A percentile compares a stretch with the other conserved stretches of the same genome.
Evolutionary conservation across 1,140 invertebrate species (phyloP).

Genomic region (Microplitis mediator): DNA sequence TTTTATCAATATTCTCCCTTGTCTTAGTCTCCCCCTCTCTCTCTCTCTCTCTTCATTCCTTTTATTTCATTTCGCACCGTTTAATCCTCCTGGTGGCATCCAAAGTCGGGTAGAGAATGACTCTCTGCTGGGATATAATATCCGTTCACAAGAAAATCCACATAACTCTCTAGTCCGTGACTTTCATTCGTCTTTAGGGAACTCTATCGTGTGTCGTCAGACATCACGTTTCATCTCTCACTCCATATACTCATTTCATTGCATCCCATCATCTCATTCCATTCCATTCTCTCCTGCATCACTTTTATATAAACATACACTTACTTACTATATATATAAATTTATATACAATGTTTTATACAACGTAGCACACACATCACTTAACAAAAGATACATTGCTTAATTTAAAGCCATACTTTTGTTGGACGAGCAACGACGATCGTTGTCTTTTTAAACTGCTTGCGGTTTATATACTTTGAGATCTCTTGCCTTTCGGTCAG

Average conservation of each 20-base stretch:
- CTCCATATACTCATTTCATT: slow-evolving; percentile 17
- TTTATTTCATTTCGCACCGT: background rate
- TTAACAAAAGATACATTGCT: slow-evolving; percentile 45
- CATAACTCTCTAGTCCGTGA: slow-evolving; percentile 40
- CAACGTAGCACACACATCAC: background rate
- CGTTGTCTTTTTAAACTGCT: background rate
- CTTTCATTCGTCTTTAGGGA: slow-evolving; percentile 43
- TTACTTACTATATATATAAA: too few relatives aligned
- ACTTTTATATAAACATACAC: background rate
- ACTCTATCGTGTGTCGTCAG: slow-evolving; percentile 40
- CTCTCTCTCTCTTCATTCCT: background rate
- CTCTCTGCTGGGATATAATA: slow-evolving; percentile 6
- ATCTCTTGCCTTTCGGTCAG: slow-evolving; percentile 11
- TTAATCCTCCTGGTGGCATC: slow-evolving; percentile 32
- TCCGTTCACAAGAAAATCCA: slow-evolving; percentile 38
- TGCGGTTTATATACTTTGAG: slow-evolving; percentile 16
- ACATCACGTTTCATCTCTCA: slow-evolving; percentile 19
- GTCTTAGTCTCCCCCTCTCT: background rate
- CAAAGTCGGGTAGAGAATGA: slow-evolving; percentile 38
- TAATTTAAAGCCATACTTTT: slow-evolving; percentile 35
- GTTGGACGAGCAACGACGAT: too few relatives aligned
- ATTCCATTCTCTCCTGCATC: slow-evolving; percentile 27
- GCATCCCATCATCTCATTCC: slow-evolving; percentile 22
- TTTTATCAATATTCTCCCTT: background rate
- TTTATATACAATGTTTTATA: background rate